Evolutionary conservation across 2,797 vertebrate species (phyloP).

Genomic region (Esox lucius): DNA sequence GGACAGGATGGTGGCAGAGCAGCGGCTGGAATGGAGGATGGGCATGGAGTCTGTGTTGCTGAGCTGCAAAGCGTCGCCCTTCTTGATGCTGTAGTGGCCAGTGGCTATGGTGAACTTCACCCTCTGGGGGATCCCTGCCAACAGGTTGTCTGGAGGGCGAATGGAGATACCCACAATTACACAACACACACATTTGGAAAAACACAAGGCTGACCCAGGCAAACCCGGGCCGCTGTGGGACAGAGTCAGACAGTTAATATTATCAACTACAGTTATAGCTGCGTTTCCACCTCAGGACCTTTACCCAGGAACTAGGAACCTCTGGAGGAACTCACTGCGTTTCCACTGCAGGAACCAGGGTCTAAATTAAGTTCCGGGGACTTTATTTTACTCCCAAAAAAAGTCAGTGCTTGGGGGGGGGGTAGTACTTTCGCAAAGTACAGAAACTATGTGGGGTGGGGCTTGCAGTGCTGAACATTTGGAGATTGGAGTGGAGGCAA

Average conservation of each 20-base stretch:
- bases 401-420: too few relatives aligned
- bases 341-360: too few relatives aligned
- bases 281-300: too few relatives aligned
- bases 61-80: conserved; percentile 92
- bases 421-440: too few relatives aligned
- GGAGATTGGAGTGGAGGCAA: too few relatives aligned
- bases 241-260: not conserved
- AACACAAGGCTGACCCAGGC: not conserved
- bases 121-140: conserved; percentile 94
- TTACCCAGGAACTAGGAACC: too few relatives aligned
- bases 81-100: conserved; percentile 90
- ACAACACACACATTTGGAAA: not conserved
- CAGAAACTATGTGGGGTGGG: too few relatives aligned
- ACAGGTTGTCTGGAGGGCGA: conserved; percentile 80
- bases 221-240: not conserved
- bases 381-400: too few relatives aligned
- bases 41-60: conserved; percentile 91
- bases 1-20: conserved; percentile 81
- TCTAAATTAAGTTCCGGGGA: too few relatives aligned
- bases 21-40: conserved; percentile 76
- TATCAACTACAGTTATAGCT: too few relatives aligned
- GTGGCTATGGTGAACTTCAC: conserved; percentile 93
- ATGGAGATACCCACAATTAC: not conserved
- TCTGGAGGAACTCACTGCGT: too few relatives aligned
- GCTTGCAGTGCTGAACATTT: too few relatives aligned